These are phyloP conservation scores for Eulacestoma nigropectus DNA, from an alignment of 2,113 vertebrate genomes.

Conservation along the genomic window DNA sequence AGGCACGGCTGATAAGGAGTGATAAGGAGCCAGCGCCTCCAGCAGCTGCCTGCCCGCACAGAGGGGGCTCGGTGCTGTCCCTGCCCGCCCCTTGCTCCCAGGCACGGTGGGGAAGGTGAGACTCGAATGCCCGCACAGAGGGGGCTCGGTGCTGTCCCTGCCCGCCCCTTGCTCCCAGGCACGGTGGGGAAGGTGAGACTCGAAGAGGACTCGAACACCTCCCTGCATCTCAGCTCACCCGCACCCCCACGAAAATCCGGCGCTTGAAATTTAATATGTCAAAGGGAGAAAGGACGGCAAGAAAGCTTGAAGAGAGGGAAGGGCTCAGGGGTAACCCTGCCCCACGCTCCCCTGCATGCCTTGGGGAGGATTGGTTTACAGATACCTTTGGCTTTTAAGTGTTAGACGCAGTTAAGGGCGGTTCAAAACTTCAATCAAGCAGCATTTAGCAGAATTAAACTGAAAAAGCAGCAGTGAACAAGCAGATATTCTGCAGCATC, in stretches of 20 bases:
- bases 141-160: background rate
- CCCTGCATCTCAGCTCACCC: background rate
- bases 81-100: background rate
- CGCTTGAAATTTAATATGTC: background rate
- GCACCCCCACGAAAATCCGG: background rate
- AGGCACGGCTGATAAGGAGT: background rate
- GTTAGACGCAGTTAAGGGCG: background rate
- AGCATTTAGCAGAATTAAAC: background rate
- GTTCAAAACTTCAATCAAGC: background rate
- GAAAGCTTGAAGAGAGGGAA: background rate
- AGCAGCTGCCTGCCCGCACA: background rate
- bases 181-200: background rate
- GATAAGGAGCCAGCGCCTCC: background rate
- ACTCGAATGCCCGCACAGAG: background rate
- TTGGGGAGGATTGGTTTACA: background rate
- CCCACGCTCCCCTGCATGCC: background rate
- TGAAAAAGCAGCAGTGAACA: background rate
- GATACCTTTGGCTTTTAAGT: background rate
- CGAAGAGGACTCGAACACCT: background rate
- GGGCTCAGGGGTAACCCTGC: background rate
- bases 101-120: background rate
- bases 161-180: background rate
- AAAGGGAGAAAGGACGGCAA: background rate
- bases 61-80: background rate
- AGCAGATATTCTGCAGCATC: background rate